Conservation (phyloP, 2,113 vertebrate genomes). For the Terrapene triunguis region DNA sequence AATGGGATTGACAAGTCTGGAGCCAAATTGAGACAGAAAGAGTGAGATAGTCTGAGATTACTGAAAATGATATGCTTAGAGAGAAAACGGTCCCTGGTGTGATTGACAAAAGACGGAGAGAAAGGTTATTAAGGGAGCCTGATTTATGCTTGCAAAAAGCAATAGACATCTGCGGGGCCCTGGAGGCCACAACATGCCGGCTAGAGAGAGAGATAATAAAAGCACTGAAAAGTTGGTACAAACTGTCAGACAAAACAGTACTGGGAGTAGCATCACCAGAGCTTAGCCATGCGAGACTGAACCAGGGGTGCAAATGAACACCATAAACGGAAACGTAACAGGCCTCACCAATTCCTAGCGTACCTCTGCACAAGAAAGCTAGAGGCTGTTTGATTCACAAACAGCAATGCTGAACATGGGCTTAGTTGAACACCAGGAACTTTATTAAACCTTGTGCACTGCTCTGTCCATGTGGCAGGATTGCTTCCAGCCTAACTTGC, state of each 20-base stretch:
- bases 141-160: conserved; percentile 26
- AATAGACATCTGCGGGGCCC: conserved; percentile 25
- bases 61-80: conserved; percentile 47
- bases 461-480: neutral
- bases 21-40: neutral
- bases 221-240: conserved; percentile 1
- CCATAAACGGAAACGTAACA: neutral
- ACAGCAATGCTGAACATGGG: no score
- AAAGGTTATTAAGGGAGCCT: conserved; percentile 39
- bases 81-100: conserved; percentile 40
- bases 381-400: no score
- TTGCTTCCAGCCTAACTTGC: neutral
- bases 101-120: conserved; percentile 36
- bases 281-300: neutral
- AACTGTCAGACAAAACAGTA: neutral
- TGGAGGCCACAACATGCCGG: neutral
- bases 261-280: neutral
- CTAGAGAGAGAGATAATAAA: neutral
- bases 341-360: neutral
- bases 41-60: conserved; percentile 39
- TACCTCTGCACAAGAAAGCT: neutral
- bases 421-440: no score
- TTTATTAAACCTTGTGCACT: neutral
- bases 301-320: neutral
- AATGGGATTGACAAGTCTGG: conserved; percentile 5